Conservation (phyloP, 2,888 invertebrate species). For the Fragum fragum region DNA sequence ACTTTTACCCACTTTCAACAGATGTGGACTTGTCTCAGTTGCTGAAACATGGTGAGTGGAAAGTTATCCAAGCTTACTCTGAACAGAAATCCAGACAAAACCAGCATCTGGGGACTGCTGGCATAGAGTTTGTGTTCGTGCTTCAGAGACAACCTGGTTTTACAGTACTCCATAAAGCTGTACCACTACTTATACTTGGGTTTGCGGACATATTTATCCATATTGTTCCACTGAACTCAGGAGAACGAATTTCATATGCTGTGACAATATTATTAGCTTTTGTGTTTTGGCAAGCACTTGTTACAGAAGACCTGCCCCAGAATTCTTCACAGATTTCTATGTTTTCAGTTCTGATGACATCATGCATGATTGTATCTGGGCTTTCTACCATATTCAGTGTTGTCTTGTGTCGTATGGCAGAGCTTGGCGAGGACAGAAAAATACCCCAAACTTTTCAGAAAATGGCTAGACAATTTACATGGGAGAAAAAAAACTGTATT, state of each 20-base stretch:
- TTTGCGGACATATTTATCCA: neutral
- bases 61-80: neutral
- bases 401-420: neutral
- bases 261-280: neutral
- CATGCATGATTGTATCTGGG: neutral
- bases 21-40: neutral
- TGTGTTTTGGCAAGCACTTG: constrained; percentile 5
- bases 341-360: neutral
- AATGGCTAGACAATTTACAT: neutral
- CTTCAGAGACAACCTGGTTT: neutral
- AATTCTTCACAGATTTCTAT: neutral
- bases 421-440: neutral
- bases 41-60: neutral
- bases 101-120: neutral
- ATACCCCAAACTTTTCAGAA: neutral
- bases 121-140: neutral
- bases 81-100: neutral
- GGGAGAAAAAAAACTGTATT: no score
- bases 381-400: neutral
- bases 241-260: neutral
- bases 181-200: neutral
- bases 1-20: neutral
- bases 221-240: constrained; percentile 2
- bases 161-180: neutral
- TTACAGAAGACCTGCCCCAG: neutral